phyloP scores from a whole-genome alignment of 2,113 vertebrate genomes.

The Orcinus orca region DNA sequence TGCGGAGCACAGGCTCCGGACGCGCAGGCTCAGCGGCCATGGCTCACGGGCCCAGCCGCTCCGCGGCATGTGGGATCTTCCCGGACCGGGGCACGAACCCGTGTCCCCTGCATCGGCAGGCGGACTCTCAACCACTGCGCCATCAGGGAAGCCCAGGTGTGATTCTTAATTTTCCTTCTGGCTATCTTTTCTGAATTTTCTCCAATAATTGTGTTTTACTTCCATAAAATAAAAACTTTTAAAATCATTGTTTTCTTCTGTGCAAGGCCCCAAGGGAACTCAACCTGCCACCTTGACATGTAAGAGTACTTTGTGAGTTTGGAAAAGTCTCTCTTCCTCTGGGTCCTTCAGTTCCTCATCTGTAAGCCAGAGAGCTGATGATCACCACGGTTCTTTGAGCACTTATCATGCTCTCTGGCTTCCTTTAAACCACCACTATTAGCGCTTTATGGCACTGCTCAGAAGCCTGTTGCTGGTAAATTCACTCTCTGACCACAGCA shows the following conservation, averaged over 20 bases:
- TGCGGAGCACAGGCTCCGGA: too few relatives aligned
- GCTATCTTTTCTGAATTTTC: conserved; percentile 1
- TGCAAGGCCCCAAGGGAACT: neutral
- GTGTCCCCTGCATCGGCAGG: too few relatives aligned
- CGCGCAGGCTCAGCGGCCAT: too few relatives aligned
- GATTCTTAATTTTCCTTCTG: neutral
- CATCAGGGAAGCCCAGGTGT: neutral
- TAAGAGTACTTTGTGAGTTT: neutral
- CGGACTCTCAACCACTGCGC: too few relatives aligned
- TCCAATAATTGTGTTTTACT: neutral
- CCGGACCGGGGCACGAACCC: too few relatives aligned
- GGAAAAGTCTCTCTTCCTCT: neutral
- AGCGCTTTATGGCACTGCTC: neutral
- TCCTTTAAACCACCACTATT: neutral
- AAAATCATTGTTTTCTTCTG: neutral
- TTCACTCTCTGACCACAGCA: neutral
- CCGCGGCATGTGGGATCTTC: too few relatives aligned
- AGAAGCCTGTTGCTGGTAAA: neutral
- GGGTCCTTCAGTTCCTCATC: neutral
- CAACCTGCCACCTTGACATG: neutral
- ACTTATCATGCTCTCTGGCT: neutral
- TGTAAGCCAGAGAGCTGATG: neutral
- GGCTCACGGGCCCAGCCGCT: too few relatives aligned
- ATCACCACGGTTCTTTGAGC: neutral
- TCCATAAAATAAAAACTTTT: conserved; percentile 26